phyloP scores from a whole-genome alignment of 1,140 invertebrate genomes.

The Trinorchestia longiramus region DNA sequence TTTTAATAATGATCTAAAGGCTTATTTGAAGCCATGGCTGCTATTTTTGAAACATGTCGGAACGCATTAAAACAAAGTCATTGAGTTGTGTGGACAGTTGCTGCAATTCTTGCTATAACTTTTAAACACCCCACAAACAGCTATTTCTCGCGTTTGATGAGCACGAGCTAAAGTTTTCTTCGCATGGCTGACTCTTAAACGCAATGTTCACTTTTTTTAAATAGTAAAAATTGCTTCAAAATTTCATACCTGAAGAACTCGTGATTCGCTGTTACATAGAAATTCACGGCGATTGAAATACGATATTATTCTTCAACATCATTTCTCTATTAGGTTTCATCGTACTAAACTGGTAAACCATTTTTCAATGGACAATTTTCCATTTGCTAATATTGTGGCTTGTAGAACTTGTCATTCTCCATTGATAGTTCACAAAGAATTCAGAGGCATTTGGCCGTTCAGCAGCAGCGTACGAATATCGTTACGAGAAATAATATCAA shows the following conservation, averaged over 20 bases:
- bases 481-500: background rate
- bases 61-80: conserved; percentile 10
- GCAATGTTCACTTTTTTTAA: background rate
- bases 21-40: background rate
- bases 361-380: no score
- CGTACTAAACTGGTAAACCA: no score
- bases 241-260: background rate
- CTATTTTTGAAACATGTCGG: background rate
- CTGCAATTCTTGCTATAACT: background rate
- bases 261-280: background rate
- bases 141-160: background rate
- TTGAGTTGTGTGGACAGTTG: background rate
- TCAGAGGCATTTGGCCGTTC: background rate
- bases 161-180: background rate
- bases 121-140: background rate
- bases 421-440: background rate
- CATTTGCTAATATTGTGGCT: no score
- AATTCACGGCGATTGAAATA: background rate
- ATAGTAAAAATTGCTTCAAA: background rate
- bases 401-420: background rate
- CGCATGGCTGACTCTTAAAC: background rate
- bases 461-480: background rate
- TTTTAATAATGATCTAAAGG: background rate
- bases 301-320: no score
- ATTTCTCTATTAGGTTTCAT: no score